Base-by-base conservation (phyloP, 35 echinoderm and acorn worm genomes). In the Amphiura filiformis region DNA sequence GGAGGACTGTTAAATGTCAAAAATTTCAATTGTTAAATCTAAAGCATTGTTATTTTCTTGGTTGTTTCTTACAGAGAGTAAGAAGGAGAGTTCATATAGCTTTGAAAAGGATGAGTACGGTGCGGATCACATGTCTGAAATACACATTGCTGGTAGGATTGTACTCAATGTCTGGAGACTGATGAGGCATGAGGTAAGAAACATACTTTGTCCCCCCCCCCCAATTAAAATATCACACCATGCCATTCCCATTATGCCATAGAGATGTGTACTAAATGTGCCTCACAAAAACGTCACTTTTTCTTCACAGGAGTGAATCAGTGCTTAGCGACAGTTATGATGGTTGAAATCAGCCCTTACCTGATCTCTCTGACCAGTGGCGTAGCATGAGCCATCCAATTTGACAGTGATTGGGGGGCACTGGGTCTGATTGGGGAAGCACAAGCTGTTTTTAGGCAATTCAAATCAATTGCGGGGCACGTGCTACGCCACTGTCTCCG, bases 91-190 rank as follows among this genome's bases (percentile, higher is more conserved):
- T 39, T 77, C 84, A 28, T 93, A 92, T 65, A 35, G 83, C 1
- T 64, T 86, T 1, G 86, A 95, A 15, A 92, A 94, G 34, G 96
- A 99, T 81, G 93, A 83, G 0, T 99, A 92, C 56, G 93, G 93
- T 13, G 82, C 96, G 0, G 84, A 90, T 38, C 90, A 99, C 87
- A 87, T 88, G 65, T 99, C 96, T 7, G 96, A 99, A 57, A 91
- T 99, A 39, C 86, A 81, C 87, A 92, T 95, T 31, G 96, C 90
- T 75, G 96, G 96, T 35, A 94, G 93, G 75, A 90, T 99, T 38
- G 90, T 94, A 1, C 84, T 99, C 3, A 99, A 99, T 38, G 76
- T 99, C 0, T 99, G 96, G 96, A 78, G 96, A 35, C 84, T 99
- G 12, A 88, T 99, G 64, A 92, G 96, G 61, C 96, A 99, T 77